Percentiles rank a stretch among this genome's conserved stretches.
Conservation (phyloP, 1,140 invertebrate species). For the Cryptotermes secundus region DNA sequence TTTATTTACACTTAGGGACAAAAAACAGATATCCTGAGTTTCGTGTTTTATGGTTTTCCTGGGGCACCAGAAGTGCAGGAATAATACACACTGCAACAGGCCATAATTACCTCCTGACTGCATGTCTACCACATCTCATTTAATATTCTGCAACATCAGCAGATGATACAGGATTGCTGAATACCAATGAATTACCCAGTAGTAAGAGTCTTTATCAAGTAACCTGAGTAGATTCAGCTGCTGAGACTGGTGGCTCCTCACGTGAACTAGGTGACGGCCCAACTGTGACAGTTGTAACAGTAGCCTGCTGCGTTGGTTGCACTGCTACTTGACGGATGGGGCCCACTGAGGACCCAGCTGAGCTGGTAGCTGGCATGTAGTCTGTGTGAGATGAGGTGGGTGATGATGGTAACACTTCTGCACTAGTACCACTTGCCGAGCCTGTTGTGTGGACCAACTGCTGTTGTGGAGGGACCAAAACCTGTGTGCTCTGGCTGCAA, state of each 20-base stretch:
- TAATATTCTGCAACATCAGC: too few species aligned
- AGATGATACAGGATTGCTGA: too few species aligned
- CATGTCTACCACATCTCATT: too few species aligned
- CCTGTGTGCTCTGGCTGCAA: constrained; percentile 50
- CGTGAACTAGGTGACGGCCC: constrained; percentile 10
- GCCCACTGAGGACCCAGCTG: constrained; percentile 51
- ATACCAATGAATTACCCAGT: too few species aligned
- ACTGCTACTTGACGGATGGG: constrained; percentile 51
- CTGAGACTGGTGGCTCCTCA: constrained; percentile 21
- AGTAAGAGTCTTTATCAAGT: constrained; percentile 32
- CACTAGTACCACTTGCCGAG: constrained; percentile 38
- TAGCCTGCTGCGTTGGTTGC: constrained; percentile 44
- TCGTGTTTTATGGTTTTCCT: too few species aligned
- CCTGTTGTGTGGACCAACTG: constrained; percentile 56
- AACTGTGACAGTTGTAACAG: constrained; percentile 21
- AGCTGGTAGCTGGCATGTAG: constrained; percentile 70
- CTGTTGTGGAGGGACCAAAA: constrained; percentile 62
- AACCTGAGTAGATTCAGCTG: constrained; percentile 39
- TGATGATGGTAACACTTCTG: constrained; percentile 55
- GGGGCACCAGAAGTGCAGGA: too few species aligned
- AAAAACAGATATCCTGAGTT: too few species aligned
- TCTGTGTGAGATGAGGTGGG: constrained; percentile 64
- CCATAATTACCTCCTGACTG: too few species aligned
- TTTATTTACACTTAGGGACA: too few species aligned
- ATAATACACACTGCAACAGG: too few species aligned